Evolutionary conservation across 2,888 invertebrate species (phyloP), one percentile per base, ranked within the genome.

Genomic region (Chrysomela aeneicollis): DNA sequence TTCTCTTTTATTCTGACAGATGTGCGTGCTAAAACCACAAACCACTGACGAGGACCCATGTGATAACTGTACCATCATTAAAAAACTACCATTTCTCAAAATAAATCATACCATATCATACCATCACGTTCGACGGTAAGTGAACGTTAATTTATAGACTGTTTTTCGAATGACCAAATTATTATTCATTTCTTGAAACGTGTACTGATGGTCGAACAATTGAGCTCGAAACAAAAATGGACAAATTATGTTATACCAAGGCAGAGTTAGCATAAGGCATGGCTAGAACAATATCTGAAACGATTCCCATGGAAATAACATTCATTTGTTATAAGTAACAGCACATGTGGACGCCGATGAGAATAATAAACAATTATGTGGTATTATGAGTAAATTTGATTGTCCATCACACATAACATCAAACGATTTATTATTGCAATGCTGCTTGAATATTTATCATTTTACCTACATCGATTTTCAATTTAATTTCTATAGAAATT

Each of bases 311-410:
- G 76, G 75, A 75, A 77, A 77, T 75, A 71, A 74, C 73, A 42
- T 72, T 72, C 68, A 71, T 72, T 74, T 73, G 76, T 76, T 75
- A 76, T 77, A 77, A 74, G 73, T 79, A 79, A 79, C 79, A 75
- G 79, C 73, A 78, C 75, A 73, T 67, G 66, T 67, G 67, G 59
- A 65, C 58, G 68, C 70, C 62, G 71, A 68, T 66, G 66, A 68
- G 78, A 78, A 78, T 78, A 78, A 73, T 75, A 77, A 78, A 73
- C 74, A 74, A 74, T 76, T 67, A 74, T 72, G 65, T 69, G 69
- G 68, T 68, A 68, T 68, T 71, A 72, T 70, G 64, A 66, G 67
- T 70, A 68, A 68, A 76, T 78, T 74, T 76, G 71, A 76, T 78
- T 77, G 77, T 74, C 71, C 66, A 74, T 74, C 70, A 66, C 72